A percentile compares a stretch with the other conserved stretches of the same genome.
Conservation (phyloP, 1,140 invertebrate genomes). For the Drosophila subobscura region DNA sequence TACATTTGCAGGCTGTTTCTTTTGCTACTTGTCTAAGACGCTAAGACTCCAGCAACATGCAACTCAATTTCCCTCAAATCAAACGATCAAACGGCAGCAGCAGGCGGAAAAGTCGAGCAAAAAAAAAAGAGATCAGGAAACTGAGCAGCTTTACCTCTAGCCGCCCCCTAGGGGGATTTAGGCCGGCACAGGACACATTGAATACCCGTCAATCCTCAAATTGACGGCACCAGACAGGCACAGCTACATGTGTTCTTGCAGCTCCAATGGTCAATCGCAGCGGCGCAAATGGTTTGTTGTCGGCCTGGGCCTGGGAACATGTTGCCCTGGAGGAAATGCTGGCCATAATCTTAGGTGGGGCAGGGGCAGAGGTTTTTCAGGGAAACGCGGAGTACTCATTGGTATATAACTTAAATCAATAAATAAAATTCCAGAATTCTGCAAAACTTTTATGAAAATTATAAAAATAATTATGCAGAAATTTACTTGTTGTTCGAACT, state of each 20-base stretch:
- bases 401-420: too few species aligned
- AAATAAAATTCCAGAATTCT: too few species aligned
- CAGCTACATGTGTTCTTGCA: background rate
- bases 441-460: too few species aligned
- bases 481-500: too few species aligned
- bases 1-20: slow-evolving; percentile 15
- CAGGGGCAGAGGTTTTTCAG: too few species aligned
- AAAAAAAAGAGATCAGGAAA: slow-evolving; percentile 48
- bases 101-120: slow-evolving; percentile 46
- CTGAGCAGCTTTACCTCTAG: slow-evolving; percentile 22
- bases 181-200: slow-evolving; percentile 42
- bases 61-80: slow-evolving; percentile 57
- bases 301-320: background rate
- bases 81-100: slow-evolving; percentile 47
- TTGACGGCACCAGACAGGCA: background rate
- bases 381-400: too few species aligned
- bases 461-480: too few species aligned
- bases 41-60: slow-evolving; percentile 63
- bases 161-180: slow-evolving; percentile 24
- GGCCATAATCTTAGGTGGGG: too few species aligned
- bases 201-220: slow-evolving; percentile 54
- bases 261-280: slow-evolving; percentile 6
- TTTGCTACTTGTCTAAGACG: slow-evolving; percentile 41
- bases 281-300: too few species aligned
- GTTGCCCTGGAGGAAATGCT: slow-evolving; percentile 9